A percentile compares a stretch with the other conserved stretches of the same genome.
Evolutionary conservation across 2,113 vertebrate species (phyloP).

Genomic region (Gracilinanus agilis): DNA sequence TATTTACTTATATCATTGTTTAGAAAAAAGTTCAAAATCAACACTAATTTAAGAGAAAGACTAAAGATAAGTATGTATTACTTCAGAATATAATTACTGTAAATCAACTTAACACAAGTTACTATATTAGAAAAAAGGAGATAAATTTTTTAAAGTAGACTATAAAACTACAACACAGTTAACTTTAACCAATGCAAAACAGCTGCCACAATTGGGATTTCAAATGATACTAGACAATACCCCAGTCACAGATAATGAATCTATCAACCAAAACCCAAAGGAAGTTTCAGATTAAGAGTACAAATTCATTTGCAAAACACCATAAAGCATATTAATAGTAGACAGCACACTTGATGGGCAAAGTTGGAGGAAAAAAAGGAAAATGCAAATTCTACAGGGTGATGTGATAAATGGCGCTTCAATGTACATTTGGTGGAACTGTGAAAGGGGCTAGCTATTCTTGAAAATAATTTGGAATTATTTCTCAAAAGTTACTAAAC

Average conservation of each 20-base stretch:
- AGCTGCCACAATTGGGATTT: not conserved
- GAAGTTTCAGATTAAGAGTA: not conserved
- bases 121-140: not conserved
- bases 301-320: not conserved
- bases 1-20: not conserved
- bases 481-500: not conserved
- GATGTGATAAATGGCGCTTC: not conserved
- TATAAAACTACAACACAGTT: not conserved
- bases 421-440: not conserved
- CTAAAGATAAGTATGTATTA: not conserved
- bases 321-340: not conserved
- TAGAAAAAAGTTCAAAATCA: not conserved
- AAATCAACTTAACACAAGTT: not conserved
- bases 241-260: not conserved
- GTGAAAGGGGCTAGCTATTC: not conserved
- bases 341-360: not conserved
- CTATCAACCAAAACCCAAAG: not conserved
- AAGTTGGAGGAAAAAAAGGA: not conserved
- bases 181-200: not conserved
- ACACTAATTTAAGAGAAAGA: not conserved
- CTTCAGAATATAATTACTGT: not conserved
- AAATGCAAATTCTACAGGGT: not conserved
- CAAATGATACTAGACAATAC: not conserved
- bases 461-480: not conserved
- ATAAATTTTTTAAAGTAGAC: not conserved